phyloP scores from a whole-genome alignment of 2,888 invertebrate species.

The Drosophila cracens region DNA sequence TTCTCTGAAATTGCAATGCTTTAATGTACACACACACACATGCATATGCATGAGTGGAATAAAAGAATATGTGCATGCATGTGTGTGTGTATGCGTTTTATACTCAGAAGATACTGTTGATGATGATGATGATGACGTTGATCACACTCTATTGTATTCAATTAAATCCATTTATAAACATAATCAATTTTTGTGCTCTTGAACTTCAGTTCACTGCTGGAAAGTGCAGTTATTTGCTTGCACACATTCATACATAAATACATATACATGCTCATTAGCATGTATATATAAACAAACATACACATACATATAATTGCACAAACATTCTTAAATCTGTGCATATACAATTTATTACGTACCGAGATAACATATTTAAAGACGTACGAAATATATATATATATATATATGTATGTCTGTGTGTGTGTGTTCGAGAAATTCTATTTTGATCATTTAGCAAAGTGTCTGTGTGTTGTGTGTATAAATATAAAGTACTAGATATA shows the following conservation, averaged over 20 bases:
- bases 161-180: conserved; percentile 76
- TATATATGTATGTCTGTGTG: neutral
- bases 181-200: conserved; percentile 76
- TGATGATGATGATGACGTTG: conserved; percentile 31
- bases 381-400: neutral
- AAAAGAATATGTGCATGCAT: neutral
- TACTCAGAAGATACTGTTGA: conserved; percentile 32
- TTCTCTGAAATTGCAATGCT: conserved; percentile 43
- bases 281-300: neutral
- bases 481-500: conserved; percentile 17
- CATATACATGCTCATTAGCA: conserved; percentile 1
- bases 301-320: neutral
- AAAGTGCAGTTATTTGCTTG: conserved; percentile 58
- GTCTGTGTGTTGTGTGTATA: conserved; percentile 14
- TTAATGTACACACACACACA: conserved; percentile 10
- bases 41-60: conserved; percentile 8
- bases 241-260: neutral
- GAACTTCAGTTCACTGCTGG: conserved; percentile 68
- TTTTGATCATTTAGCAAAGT: conserved; percentile 30
- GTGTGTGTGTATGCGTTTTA: conserved; percentile 41
- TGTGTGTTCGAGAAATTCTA: conserved; percentile 29
- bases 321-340: conserved; percentile 8
- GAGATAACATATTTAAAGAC: conserved; percentile 17
- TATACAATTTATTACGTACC: conserved; percentile 14
- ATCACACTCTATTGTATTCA: conserved; percentile 73